Conservation (phyloP, 2,888 invertebrate genomes). For the Hypomecis punctinalis region DNA sequence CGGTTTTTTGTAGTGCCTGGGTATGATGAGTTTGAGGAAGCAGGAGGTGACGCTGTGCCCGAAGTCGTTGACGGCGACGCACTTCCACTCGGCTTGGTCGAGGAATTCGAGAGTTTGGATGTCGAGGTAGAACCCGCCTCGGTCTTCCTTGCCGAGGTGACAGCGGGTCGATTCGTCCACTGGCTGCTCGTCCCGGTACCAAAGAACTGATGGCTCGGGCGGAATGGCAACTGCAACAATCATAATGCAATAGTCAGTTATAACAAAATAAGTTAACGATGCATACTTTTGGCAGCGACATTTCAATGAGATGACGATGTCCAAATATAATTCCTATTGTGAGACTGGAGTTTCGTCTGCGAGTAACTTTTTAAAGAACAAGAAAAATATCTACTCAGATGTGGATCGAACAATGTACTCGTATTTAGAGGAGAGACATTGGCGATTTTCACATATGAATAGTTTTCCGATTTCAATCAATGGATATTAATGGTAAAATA, state of each 20-base stretch:
- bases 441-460: too few relatives aligned
- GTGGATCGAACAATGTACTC: too few relatives aligned
- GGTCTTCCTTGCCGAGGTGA: constrained; percentile 87
- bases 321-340: too few relatives aligned
- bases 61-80: constrained; percentile 94
- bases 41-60: constrained; percentile 95
- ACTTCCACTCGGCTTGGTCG: constrained; percentile 97
- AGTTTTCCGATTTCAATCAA: too few relatives aligned
- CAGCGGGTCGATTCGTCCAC: constrained; percentile 89
- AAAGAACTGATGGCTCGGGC: constrained; percentile 92
- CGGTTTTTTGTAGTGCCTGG: constrained; percentile 95
- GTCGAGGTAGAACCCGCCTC: constrained; percentile 90
- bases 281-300: neutral
- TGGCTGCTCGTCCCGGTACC: constrained; percentile 95
- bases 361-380: too few relatives aligned
- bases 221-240: constrained; percentile 88
- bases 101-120: constrained; percentile 90
- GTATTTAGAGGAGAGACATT: too few relatives aligned
- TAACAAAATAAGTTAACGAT: too few relatives aligned
- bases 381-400: too few relatives aligned
- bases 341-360: too few relatives aligned
- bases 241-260: neutral
- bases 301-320: too few relatives aligned
- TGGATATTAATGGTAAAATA: too few relatives aligned
- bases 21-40: constrained; percentile 93